phyloP scores from a whole-genome alignment of 2,888 invertebrate genomes.

The Ophraella communa region DNA sequence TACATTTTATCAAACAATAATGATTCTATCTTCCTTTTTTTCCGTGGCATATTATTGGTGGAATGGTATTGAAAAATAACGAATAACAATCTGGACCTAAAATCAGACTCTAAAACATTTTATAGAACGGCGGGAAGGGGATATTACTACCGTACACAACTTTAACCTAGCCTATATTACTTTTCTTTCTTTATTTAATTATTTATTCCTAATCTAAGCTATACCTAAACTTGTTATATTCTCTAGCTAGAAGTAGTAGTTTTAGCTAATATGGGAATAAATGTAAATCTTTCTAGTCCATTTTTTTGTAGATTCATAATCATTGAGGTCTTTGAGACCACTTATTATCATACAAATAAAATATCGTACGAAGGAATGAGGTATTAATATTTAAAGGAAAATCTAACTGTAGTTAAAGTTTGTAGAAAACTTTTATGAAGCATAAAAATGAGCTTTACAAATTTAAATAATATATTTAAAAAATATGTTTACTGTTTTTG shows the following conservation, averaged over 20 bases:
- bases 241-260: slow-evolving; percentile 51
- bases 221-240: slow-evolving; percentile 52
- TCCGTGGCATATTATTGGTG: slow-evolving; percentile 11
- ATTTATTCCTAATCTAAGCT: slow-evolving; percentile 51
- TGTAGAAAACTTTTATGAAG: too few relatives aligned
- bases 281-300: slow-evolving; percentile 39
- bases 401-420: too few relatives aligned
- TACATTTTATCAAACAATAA: neutral
- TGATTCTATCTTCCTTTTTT: neutral
- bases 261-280: slow-evolving; percentile 40
- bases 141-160: slow-evolving; percentile 52
- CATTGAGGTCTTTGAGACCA: slow-evolving; percentile 14
- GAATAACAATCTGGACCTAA: slow-evolving; percentile 43
- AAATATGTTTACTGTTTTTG: too few relatives aligned
- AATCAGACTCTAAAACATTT: slow-evolving; percentile 32
- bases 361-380: too few relatives aligned
- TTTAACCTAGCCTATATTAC: slow-evolving; percentile 53
- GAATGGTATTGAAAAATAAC: slow-evolving; percentile 15
- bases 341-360: too few relatives aligned
- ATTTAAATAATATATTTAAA: too few relatives aligned
- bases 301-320: neutral
- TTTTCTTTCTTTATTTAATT: slow-evolving; percentile 36
- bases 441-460: too few relatives aligned
- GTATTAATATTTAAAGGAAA: too few relatives aligned
- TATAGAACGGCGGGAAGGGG: slow-evolving; percentile 41